phyloP scores from a whole-genome alignment of 2,888 invertebrate species.

The Ormia ochracea region DNA sequence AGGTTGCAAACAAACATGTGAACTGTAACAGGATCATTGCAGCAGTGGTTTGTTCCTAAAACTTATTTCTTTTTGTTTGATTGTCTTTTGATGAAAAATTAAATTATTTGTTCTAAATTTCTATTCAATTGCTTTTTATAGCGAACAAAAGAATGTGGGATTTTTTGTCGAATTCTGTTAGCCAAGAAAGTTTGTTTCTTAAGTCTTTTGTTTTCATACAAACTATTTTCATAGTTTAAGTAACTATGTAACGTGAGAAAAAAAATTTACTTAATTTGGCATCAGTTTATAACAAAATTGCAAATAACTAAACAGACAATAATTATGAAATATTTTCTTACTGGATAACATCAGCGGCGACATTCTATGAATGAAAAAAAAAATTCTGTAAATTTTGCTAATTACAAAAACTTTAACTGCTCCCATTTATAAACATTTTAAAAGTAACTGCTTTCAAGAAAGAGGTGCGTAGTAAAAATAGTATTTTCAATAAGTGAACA shows the following conservation, averaged over 20 bases:
- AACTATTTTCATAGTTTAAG: background rate
- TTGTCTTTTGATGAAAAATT: no score
- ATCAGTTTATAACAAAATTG: background rate
- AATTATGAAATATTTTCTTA: background rate
- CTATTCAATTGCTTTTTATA: no score
- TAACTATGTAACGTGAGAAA: constrained; percentile 2
- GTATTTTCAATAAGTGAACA: background rate
- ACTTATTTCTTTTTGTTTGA: no score
- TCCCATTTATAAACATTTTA: constrained; percentile 2
- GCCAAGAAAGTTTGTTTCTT: background rate
- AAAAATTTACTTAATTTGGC: background rate
- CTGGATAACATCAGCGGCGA: background rate
- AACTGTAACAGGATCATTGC: no score
- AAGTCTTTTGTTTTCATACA: background rate
- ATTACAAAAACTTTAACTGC: background rate
- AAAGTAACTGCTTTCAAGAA: background rate
- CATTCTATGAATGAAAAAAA: background rate
- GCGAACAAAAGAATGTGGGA: background rate
- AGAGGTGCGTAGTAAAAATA: constrained; percentile 8
- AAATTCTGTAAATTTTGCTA: background rate
- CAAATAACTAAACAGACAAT: background rate
- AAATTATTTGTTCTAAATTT: no score
- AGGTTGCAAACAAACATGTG: no score
- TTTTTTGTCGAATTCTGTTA: background rate
- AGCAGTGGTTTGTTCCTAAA: no score